These are phyloP conservation scores for Melanogrammus aeglefinus DNA, from an alignment of 2,797 vertebrate genomes.

Conservation along the genomic window DNA sequence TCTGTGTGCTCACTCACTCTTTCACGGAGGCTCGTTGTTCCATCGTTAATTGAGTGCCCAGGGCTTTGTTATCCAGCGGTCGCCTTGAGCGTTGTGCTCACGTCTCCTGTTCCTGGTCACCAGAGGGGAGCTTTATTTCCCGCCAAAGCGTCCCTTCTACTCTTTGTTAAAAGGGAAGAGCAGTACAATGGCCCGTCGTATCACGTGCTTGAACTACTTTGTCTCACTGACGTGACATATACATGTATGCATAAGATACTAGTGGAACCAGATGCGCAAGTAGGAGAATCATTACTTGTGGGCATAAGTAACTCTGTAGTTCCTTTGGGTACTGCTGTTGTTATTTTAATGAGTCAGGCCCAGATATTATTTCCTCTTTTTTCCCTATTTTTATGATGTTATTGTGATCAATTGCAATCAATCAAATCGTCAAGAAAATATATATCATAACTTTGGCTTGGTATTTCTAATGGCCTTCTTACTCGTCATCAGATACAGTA, in stretches of 20 bases:
- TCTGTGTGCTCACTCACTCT: neutral
- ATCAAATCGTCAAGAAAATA: constrained; percentile 16
- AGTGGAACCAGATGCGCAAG: constrained; percentile 22
- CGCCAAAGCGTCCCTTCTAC: too few relatives aligned
- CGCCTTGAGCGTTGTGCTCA: neutral
- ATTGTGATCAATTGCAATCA: constrained; percentile 5
- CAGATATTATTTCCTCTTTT: neutral
- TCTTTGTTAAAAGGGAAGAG: neutral
- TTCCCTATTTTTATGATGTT: neutral
- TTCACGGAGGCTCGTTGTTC: neutral
- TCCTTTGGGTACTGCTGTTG: constrained; percentile 19
- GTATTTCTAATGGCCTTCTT: constrained; percentile 45
- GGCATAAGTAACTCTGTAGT: constrained; percentile 19
- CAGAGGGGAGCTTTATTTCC: neutral
- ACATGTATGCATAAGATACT: neutral
- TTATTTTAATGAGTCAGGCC: constrained; percentile 21
- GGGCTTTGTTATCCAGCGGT: neutral
- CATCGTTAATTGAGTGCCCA: neutral
- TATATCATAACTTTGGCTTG: constrained; percentile 42
- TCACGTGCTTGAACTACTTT: constrained; percentile 63
- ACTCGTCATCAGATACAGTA: constrained; percentile 59
- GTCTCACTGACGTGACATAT: constrained; percentile 46
- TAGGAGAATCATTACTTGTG: constrained; percentile 15
- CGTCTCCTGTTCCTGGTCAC: neutral
- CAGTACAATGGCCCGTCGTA: constrained; percentile 29